Base-by-base conservation (phyloP, 2,888 invertebrate genomes). In the Amphipyra berbera region DNA sequence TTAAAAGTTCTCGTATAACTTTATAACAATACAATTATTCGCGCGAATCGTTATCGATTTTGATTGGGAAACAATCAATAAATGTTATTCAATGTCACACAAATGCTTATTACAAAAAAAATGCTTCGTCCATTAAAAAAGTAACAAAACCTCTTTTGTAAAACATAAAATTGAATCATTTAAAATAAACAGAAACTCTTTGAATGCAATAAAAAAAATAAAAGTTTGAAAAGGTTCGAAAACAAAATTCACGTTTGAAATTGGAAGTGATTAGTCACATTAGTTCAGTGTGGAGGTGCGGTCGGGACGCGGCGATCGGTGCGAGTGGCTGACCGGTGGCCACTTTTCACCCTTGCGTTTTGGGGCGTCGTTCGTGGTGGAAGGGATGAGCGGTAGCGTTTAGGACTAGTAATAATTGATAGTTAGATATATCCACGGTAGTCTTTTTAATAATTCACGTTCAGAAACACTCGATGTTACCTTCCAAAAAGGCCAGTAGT, bases 291-390 rank as follows among this genome's bases (percentile, higher is more conserved):
- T 55, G 63, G 50, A 69, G 62, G 76, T 73, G 73, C 68, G 68
- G 60, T 47, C 56, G 44, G 65, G 9, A 40, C 73, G 77, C 70
- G 61, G 46, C 58, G 65, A 68, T 46, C 73, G 71, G 59, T 15
- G 41, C 70, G 68, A 76, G 75, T 78, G 78, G 57, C 69, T 70
- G 73, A 62, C 69, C 67, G 60, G 65, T 69, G 73, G 68, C 21
- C 65, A 73, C 66, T 68, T 68, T 66, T 65, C 73, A 77, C 78
- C 78, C 75, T 73, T 70, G 60, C 77, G 62, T 61, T 78, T 75
- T 68, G 42, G 73, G 68, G 67, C 45, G 62, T 13, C 52, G 45
- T 40, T 14, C 38, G 40, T 42, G 38, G 27, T 9, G 7, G 6
- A 30, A 37, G 41, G 1, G 1, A 55, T 15, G 12, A 46, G 58